Conservation (phyloP, 2,888 invertebrate genomes). For the Rhingia campestris region DNA sequence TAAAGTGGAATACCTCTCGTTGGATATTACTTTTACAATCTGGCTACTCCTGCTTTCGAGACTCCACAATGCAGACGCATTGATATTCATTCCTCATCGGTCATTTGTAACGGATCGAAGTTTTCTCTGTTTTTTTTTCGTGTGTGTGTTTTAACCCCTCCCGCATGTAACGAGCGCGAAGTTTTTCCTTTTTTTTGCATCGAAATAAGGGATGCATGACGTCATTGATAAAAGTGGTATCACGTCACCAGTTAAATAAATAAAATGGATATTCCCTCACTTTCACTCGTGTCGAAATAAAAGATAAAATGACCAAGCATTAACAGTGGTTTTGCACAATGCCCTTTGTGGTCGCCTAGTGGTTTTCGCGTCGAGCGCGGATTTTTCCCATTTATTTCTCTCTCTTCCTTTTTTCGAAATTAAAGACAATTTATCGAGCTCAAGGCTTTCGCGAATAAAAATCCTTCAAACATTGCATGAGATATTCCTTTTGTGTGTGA, state of each 20-base stretch:
- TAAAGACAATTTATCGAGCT: slow-evolving; percentile 16
- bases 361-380: too few relatives aligned
- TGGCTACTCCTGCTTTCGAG: slow-evolving; percentile 9
- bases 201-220: slow-evolving; percentile 51
- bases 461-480: slow-evolving; percentile 34
- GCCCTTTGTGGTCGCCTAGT: neutral
- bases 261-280: neutral
- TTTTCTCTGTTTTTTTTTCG: slow-evolving; percentile 23
- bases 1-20: slow-evolving; percentile 42
- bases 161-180: slow-evolving; percentile 48
- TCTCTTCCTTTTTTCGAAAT: neutral
- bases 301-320: neutral
- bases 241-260: slow-evolving; percentile 54
- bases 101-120: slow-evolving; percentile 26
- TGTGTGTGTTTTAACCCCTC: neutral
- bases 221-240: slow-evolving; percentile 65
- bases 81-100: slow-evolving; percentile 42
- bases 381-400: slow-evolving; percentile 3
- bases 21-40: slow-evolving; percentile 52
- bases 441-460: slow-evolving; percentile 30
- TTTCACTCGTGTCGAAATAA: neutral
- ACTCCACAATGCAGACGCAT: neutral
- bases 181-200: slow-evolving; percentile 6
- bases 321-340: slow-evolving; percentile 1
- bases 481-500: slow-evolving; percentile 32